Base-by-base conservation (phyloP, 2,797 vertebrate genomes). In the Uromys caudimaculatus region DNA sequence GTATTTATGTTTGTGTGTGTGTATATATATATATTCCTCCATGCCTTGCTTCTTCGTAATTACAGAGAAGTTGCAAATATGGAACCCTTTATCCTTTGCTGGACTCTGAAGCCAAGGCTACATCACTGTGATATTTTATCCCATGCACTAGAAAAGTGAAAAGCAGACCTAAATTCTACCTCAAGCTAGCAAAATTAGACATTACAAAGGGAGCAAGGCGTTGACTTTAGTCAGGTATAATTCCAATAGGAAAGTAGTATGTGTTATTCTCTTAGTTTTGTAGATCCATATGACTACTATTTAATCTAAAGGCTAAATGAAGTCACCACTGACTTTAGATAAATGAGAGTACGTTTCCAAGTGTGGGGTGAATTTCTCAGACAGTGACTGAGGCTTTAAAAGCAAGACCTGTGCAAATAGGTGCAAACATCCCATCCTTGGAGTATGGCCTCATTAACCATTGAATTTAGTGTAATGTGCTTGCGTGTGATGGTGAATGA, bases 261-360 rank as follows among this genome's bases (percentile, higher is more conserved):
- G 77, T 92, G 35, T 90, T 97, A 62, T 90, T 89, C 89, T 95
- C 96, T 96, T 96, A 8, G 0, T 97, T 97, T 77, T 97, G 89
- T 94, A n/a, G 14, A 62, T 52, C 24, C 50, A 0, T 76, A 50
- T 93, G 60, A 96, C 97, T 41, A 76, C 84, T 47, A 56, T 95
- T 92, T 97, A 88, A 95, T 97, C 77, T 97, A 82, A 95, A 97
- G 69, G 89, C 54, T 96, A 38, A 95, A 92, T 97, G 76, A 95
- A 97, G 71, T 89, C 54, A 82, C 35, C 9, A 0, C 89, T 56
- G 89, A 76, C 90, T 96, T 76, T 35, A 69, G 41, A 52, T 60
- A 89, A 97, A 93, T 76, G 83, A 90, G 62, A 94, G 35, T 27
- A 21, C 12, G 11, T 95, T 96, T 97, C 89, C 44, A 95, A 91